Conservation (phyloP, 2,113 vertebrate genomes). For the Dinomys branickii region DNA sequence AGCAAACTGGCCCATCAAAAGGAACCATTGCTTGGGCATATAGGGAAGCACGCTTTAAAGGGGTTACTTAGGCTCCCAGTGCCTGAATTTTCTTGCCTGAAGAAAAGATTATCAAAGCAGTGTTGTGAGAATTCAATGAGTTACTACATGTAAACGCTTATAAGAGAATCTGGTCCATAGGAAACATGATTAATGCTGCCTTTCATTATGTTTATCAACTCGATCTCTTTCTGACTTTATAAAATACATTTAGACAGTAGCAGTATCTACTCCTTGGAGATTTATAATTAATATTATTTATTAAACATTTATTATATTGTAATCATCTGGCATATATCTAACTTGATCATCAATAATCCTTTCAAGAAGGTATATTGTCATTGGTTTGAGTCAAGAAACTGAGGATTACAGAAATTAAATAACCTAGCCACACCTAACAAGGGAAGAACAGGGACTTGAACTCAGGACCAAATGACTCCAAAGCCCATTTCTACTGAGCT, state of each 20-base stretch:
- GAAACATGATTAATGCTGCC: background rate
- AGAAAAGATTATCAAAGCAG: background rate
- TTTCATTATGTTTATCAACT: slow-evolving; percentile 28
- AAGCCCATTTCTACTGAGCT: background rate
- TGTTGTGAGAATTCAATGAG: background rate
- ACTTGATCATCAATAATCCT: background rate
- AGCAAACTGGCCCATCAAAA: background rate
- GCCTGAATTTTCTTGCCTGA: background rate
- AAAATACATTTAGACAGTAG: background rate
- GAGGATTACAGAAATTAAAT: slow-evolving; percentile 16
- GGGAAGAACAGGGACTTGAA: background rate
- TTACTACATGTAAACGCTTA: background rate
- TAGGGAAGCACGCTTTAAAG: background rate
- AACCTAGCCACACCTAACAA: background rate
- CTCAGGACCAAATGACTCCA: background rate
- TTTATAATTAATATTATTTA: background rate
- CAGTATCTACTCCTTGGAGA: background rate
- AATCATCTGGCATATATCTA: background rate
- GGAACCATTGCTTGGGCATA: background rate
- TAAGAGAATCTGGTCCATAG: background rate
- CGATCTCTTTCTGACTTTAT: background rate
- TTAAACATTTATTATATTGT: background rate
- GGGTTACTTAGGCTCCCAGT: background rate
- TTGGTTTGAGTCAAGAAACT: background rate
- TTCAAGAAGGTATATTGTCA: background rate